phyloP scores from a whole-genome alignment of 1,140 invertebrate genomes.

The Hyphantria cunea region DNA sequence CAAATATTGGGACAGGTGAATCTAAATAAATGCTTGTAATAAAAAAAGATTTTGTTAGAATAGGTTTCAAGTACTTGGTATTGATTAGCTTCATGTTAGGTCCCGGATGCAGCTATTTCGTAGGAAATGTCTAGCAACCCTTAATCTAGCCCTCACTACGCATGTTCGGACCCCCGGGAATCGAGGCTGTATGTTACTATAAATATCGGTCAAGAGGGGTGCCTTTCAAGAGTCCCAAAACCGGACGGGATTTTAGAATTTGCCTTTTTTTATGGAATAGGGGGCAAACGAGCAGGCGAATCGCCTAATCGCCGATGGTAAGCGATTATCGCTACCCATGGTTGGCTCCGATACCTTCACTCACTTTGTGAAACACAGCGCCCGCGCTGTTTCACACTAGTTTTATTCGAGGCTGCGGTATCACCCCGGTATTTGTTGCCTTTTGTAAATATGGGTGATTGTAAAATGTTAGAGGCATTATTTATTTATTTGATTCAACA shows the following conservation, averaged over 20 bases:
- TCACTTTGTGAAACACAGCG: no score
- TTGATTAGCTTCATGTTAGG: constrained; percentile 5
- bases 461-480: no score
- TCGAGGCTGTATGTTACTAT: constrained; percentile 5
- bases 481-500: no score
- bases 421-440: no score
- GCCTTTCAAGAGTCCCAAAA: background rate
- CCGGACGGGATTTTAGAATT: background rate
- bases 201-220: constrained; percentile 12
- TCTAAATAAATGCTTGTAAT: background rate
- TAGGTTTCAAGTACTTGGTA: constrained; percentile 5
- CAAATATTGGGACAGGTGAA: no score
- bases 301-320: no score
- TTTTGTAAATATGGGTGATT: no score
- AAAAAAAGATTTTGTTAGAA: background rate
- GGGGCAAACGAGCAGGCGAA: background rate
- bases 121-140: constrained; percentile 3
- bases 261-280: background rate
- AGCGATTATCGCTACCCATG: no score
- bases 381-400: no score
- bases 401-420: no score
- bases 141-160: constrained; percentile 12
- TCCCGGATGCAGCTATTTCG: constrained; percentile 1
- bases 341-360: no score
- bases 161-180: constrained; percentile 9